Base-by-base conservation (phyloP, 2,888 invertebrate genomes). In the Trichacis sp. region DNA sequence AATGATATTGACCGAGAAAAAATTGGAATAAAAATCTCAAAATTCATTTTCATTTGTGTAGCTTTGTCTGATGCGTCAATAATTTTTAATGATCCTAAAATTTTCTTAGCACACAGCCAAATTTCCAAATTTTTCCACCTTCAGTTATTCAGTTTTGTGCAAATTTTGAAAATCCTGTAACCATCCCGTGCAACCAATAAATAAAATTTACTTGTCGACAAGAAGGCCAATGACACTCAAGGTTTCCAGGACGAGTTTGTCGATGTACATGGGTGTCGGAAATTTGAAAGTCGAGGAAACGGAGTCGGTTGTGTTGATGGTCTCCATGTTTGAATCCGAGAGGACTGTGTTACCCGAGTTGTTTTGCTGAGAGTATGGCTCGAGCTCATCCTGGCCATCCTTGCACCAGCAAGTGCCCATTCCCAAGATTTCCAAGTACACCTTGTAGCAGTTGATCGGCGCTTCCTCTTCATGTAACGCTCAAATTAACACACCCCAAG, bases 391-490 rank as follows among this genome's bases (percentile, higher is more conserved):
- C 70, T 85, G 84, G 79, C 88, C 89, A 77, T 90, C 88, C 83
- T 91, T 92, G 82, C 93, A 92, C 83, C 92, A 89, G 85, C 93
- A 93, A 84, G 88, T 87, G 84, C 94, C 94, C 93, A 94, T 93
- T 82, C 81, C 83, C 78, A 80, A 74, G 46, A 68, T 14, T 5
- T 40, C 14, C 14, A 15, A 15, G 6, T 5, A 40, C 4, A 9
- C 51, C 11, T 38, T 8, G 11, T 11, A 12, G n/a, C 24, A 42
- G n/a, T 51, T 17, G 20, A 36, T 48, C n/a, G 9, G 17, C 1
- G 1, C 11, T 2, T 48, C 14, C 15, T 14, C 40, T 40, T 40
- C 40, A 40, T 15, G 40, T 40, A 40, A 12, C 14, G 15, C 12
- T 40, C 15, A 40, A 40, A 40, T 36, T 6, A 36, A 36, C 11